These are phyloP conservation scores for Drosophila pseudoananassae DNA, from an alignment of 1,140 invertebrate species.

Conservation along the genomic window DNA sequence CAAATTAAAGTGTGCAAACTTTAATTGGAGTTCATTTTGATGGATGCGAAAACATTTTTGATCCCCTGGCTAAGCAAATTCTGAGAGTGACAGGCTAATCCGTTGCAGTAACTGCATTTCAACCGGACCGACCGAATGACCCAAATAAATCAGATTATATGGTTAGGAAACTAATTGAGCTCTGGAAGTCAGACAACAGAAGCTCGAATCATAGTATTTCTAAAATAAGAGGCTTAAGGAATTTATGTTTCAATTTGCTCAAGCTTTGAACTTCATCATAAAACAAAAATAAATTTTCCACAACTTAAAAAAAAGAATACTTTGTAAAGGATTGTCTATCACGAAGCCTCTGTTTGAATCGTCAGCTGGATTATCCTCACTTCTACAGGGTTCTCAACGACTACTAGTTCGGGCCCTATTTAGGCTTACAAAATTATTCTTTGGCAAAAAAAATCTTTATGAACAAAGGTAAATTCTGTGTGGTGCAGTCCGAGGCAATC, in stretches of 20 bases:
- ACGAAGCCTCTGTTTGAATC: not conserved
- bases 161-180: not conserved
- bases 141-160: not conserved
- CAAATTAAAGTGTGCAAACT: slow-evolving; percentile 62
- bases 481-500: not conserved
- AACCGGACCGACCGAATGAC: not conserved
- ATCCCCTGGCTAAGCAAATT: slow-evolving; percentile 7
- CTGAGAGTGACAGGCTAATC: slow-evolving; percentile 14
- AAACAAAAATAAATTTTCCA: no score
- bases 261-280: not conserved
- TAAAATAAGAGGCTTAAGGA: not conserved
- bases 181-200: not conserved
- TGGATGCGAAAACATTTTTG: slow-evolving; percentile 29
- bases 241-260: not conserved
- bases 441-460: slow-evolving; percentile 1
- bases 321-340: not conserved
- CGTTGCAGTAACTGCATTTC: slow-evolving; percentile 7
- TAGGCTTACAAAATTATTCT: not conserved
- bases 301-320: no score
- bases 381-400: not conserved
- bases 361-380: not conserved
- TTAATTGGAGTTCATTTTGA: slow-evolving; percentile 64
- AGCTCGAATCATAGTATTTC: not conserved
- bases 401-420: not conserved
- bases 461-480: slow-evolving; percentile 10